Evolutionary conservation across 2,888 invertebrate genomes (phyloP), one percentile per base, ranked within the genome.

Genomic region (Agriopis marginaria): DNA sequence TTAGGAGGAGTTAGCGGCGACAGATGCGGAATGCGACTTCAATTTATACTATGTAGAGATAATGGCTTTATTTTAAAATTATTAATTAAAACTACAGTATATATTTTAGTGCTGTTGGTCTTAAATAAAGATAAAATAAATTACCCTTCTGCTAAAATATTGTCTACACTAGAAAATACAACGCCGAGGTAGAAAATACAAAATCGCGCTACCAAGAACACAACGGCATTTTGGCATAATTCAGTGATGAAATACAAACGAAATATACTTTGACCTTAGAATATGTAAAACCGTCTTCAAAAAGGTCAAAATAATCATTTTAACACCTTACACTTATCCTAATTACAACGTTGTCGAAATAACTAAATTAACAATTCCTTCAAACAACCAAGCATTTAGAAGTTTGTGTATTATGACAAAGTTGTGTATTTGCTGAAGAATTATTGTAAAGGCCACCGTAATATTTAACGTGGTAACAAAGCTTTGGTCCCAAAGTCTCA

Each of bases 281-380:
- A 58, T 63, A 63, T 56, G 56, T 50, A 50, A 67, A 50, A 63
- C 12, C 49, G n/a, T 49, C 14, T 44, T 14, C 42, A 62, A 44
- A 54, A 63, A 67, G 63, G 67, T 62, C 51, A 39, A 51, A 63
- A 67, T 51, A 56, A 67, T 66, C 62, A 56, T 62, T 66, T 54
- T 66, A 60, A 66, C 47, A 47, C 12, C 58, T 12, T 10, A 32
- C 17, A 66, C 11, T 17, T 40, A 14, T 45, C 42, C 42, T 14
- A 64, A 7, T 42, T 39, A 53, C 17, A 39, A 54, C 59, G 8
- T 5, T 54, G 12, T 60, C 59, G 53, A 17, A 12, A 10, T 66
- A 44, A 60, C 45, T 47, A 39, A 45, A 44, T 53, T 47, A 39
- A 54, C 23, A 66, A 55, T 59, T 1, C 40, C 47, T 49, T 61